Evolutionary conservation across 2,888 invertebrate genomes (phyloP), one percentile per base, ranked within the genome.

Genomic region (Dicyrtomina minuta): DNA sequence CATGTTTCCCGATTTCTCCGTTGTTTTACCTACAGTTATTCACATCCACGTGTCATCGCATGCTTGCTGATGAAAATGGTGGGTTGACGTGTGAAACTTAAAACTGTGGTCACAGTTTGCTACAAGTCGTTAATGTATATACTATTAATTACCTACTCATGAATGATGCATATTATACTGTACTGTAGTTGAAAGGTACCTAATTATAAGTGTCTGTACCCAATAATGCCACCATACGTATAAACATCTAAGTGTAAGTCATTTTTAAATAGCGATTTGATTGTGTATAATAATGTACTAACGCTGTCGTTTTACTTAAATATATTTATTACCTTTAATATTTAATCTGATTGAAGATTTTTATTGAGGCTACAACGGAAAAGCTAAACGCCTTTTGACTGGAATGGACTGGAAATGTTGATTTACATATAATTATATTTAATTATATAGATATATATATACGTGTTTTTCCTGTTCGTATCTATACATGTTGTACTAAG

Each of bases 331-430:
- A 33, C 33, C 33, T 33, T n/a, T n/a, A 33, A 5, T 33, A 33
- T 33, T 33, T 33, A 33, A 33, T 3, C 33, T 8, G 33, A 33
- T 33, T 33, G 27, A 55, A 55, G 55, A 55, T 55, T 55, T 55
- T 55, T 55, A 55, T 26, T 55, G 26, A 24, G 51, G 51, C 26
- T 55, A 55, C 55, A 55, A 55, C 22, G 22, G 51, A 12, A 22
- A 53, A 53, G 51, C 51, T n/a, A 53, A 22, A 55, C 20, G 22
- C 43, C 20, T 60, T 60, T 60, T 39, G 26, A 33, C 43, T 60
- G 20, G 12, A 43, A 27, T 46, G 51, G 51, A 51, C 13, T 56
- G 56, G 56, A 56, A 24, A 56, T n/a, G 13, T 22, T 20, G 22
- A 17, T 24, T 51, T 51, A 22, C 46, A 17, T 20, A 12, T 17